Evolutionary conservation across 1,140 invertebrate genomes (phyloP).

Genomic region (Parapsyche elsis): DNA sequence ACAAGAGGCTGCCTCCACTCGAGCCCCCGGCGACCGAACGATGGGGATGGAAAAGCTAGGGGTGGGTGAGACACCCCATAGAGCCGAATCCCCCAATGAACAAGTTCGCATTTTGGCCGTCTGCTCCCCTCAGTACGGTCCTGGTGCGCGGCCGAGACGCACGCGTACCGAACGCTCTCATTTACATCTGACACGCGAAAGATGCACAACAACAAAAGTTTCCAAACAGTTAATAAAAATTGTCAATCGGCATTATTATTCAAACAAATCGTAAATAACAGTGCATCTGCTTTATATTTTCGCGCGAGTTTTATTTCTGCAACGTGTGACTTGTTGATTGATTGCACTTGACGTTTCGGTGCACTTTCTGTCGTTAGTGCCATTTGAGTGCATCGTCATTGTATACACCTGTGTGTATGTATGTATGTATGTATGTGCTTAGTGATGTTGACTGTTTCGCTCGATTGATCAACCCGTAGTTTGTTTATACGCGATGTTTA

Average conservation of each 20-base stretch:
- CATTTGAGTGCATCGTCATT: neutral
- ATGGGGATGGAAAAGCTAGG: neutral
- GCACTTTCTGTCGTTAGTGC: neutral
- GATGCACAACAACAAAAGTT: neutral
- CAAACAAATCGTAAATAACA: neutral
- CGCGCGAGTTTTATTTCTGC: neutral
- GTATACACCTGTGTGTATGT: neutral
- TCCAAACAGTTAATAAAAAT: neutral
- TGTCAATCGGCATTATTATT: neutral
- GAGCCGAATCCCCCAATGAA: constrained; percentile 11
- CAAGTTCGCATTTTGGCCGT: constrained; percentile 11
- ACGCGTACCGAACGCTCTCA: neutral
- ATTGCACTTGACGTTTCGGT: neutral
- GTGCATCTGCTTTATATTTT: too few relatives aligned
- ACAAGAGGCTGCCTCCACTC: neutral
- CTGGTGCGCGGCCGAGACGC: neutral
- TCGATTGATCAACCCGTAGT: neutral
- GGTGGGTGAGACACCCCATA: neutral
- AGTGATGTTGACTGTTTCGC: neutral
- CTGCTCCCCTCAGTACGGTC: constrained; percentile 6
- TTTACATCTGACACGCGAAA: neutral
- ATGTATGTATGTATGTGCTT: neutral
- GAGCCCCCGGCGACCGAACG: neutral
- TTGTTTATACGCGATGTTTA: neutral
- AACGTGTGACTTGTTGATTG: neutral